Base-by-base conservation (phyloP, 2,888 invertebrate genomes). In the Monopis laevigella region DNA sequence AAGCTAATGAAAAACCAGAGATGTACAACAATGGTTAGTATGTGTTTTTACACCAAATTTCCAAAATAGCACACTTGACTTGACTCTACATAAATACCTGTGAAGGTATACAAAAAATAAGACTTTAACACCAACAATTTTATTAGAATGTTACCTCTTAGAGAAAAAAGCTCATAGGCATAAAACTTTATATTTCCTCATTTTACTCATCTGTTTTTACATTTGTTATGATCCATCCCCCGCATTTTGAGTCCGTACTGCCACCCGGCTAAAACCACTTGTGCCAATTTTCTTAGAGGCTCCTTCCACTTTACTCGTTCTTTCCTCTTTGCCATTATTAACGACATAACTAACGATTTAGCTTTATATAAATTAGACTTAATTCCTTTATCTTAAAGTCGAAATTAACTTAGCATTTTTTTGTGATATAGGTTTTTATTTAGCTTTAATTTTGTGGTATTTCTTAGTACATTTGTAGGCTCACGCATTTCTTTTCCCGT, bases 231-330 rank as follows among this genome's bases (percentile, higher is more conserved):
- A 39, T 29, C 8, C 36, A 16, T 50, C 55, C 63, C 61, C 60
- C 60, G 52, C 61, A 48, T 56, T 58, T 50, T 58, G 51, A 56
- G 49, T 45, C 50, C 54, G 56, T 28, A 12, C 56, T 61, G 58
- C 64, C 65, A 59, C 67, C 62, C 64, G 54, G 62, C 75, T 80
- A 73, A 74, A 77, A 80, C 77, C 77, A 78, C 81, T 82, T 80
- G 78, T 81, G 75, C 82, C 81, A 77, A 82, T 80, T 78, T 77
- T 78, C 73, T 73, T 65, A 63, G 70, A 60, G 72, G 71, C 74
- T 75, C 65, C 70, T 72, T 72, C 74, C 71, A 75, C 71, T 78
- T 74, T 74, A 72, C 71, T 74, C 66, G 68, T 71, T 70, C 72
- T 71, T 63, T 59, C 61, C 57, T 54, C 51, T 48, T 50, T 51